Conservation (phyloP, 2,888 invertebrate genomes). For the Zele albiditarsus region DNA sequence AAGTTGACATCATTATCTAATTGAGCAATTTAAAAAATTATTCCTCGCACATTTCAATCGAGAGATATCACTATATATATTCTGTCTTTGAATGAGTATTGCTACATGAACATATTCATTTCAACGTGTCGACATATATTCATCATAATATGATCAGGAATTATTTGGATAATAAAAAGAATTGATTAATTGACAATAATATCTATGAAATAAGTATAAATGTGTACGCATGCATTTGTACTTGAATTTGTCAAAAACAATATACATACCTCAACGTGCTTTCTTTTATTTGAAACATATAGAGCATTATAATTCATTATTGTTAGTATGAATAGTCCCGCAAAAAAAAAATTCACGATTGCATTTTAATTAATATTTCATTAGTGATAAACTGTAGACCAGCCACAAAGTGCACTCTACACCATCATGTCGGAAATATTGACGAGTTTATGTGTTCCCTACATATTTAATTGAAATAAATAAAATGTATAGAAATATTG, state of each 20-base stretch:
- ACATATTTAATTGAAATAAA: background rate
- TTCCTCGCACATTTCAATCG: background rate
- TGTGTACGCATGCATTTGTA: constrained; percentile 57
- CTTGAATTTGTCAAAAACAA: constrained; percentile 43
- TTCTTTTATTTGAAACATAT: constrained; percentile 66
- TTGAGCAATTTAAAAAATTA: background rate
- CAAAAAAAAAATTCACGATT: constrained; percentile 36
- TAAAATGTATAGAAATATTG: background rate
- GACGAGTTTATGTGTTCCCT: background rate
- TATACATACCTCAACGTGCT: constrained; percentile 54
- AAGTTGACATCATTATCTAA: background rate
- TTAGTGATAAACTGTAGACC: constrained; percentile 47
- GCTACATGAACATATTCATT: background rate
- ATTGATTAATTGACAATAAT: background rate
- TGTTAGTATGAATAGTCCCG: constrained; percentile 49
- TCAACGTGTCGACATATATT: background rate
- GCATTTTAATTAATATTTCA: constrained; percentile 40
- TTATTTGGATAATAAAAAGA: background rate
- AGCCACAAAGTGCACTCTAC: constrained; percentile 46
- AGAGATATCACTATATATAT: background rate
- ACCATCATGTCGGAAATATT: constrained; percentile 24
- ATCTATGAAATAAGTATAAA: background rate
- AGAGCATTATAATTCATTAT: constrained; percentile 64
- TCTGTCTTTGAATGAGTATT: background rate
- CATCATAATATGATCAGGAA: constrained; percentile 17